phyloP scores from a whole-genome alignment of 2,113 vertebrate genomes.

The Miniopterus natalensis region DNA sequence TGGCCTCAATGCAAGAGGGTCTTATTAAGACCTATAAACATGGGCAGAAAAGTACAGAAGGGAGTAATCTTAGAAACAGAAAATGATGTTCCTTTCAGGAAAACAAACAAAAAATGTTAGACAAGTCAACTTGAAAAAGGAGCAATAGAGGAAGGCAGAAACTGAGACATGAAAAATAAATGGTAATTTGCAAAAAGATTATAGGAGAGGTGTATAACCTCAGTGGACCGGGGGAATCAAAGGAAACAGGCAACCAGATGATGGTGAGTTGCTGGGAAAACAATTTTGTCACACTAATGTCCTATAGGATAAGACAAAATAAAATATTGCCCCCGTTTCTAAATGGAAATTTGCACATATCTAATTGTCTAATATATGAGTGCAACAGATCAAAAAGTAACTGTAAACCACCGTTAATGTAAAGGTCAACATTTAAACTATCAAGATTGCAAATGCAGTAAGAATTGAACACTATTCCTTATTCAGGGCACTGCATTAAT shows the following conservation, averaged over 20 bases:
- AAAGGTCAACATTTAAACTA: constrained; percentile 39
- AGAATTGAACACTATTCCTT: background rate
- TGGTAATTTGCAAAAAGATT: background rate
- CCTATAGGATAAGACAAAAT: background rate
- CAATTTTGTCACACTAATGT: background rate
- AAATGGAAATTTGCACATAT: background rate
- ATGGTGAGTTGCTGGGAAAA: background rate
- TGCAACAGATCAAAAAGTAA: background rate
- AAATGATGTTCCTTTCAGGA: constrained; percentile 33
- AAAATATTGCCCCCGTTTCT: background rate
- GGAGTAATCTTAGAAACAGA: constrained; percentile 8
- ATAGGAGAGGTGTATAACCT: background rate
- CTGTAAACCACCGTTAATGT: background rate
- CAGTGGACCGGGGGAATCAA: background rate
- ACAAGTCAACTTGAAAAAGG: background rate
- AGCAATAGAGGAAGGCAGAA: background rate
- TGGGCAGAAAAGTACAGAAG: background rate
- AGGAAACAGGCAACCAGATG: background rate
- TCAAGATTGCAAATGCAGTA: background rate
- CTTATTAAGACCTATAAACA: background rate
- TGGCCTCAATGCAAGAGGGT: background rate
- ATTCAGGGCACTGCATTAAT: background rate
- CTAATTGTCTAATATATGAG: background rate
- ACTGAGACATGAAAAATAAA: background rate
- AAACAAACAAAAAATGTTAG: background rate